Evolutionary conservation across 1,140 invertebrate genomes (phyloP).

Genomic region (Eriocheir sinensis): DNA sequence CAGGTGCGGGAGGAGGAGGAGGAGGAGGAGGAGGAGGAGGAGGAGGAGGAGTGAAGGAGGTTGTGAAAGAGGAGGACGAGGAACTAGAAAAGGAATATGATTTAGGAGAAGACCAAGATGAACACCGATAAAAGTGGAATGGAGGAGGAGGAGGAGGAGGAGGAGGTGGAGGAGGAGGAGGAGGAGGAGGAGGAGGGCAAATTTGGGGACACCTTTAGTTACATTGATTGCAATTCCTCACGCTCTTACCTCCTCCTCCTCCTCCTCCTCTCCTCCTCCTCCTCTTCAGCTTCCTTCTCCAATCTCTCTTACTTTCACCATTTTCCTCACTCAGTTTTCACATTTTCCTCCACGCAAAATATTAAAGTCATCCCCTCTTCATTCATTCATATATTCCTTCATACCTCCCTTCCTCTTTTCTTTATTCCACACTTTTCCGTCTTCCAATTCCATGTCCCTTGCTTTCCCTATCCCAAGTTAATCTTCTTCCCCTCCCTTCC

Average conservation of each 20-base stretch:
- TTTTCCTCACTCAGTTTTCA: too few species aligned
- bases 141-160: too few species aligned
- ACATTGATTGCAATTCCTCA: not conserved
- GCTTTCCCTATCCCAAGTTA: not conserved
- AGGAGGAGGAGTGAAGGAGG: not conserved
- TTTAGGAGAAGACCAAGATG: too few species aligned
- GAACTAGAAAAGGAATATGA: not conserved
- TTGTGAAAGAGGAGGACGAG: not conserved
- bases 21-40: too few species aligned
- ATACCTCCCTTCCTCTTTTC: not conserved
- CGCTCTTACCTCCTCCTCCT: not conserved
- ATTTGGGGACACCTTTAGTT: not conserved
- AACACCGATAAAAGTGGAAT: too few species aligned
- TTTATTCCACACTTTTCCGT: constrained; percentile 1
- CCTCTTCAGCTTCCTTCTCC: not conserved
- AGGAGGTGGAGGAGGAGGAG: not conserved
- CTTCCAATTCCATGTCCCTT: not conserved
- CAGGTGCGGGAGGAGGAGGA: too few species aligned
- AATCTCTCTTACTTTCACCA: not conserved
- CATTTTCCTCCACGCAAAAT: too few species aligned
- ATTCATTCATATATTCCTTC: too few species aligned
- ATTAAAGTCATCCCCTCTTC: too few species aligned
- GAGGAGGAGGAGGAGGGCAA: not conserved
- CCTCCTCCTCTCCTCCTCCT: not conserved
- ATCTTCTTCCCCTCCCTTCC: not conserved